Conservation (phyloP, 2,888 invertebrate genomes). For the Galerucella calmariensis region DNA sequence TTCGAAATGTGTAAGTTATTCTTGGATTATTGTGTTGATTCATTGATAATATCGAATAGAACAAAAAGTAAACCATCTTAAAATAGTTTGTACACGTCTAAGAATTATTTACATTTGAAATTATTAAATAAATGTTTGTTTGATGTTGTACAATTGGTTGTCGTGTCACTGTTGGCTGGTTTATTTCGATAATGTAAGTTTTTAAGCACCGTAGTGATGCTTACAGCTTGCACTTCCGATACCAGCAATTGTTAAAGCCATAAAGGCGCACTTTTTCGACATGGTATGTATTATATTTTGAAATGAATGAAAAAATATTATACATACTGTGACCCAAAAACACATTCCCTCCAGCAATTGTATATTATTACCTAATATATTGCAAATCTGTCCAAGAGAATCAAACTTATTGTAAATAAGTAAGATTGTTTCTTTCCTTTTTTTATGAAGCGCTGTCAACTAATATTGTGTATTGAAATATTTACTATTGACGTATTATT, state of each 20-base stretch:
- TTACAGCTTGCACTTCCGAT: conserved; percentile 62
- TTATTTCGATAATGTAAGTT: conserved; percentile 54
- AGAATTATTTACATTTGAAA: not conserved
- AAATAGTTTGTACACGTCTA: not conserved
- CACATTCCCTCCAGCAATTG: conserved; percentile 66
- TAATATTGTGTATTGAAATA: conserved; percentile 59
- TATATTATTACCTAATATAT: conserved; percentile 61
- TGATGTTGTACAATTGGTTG: not conserved
- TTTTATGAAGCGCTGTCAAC: conserved; percentile 61
- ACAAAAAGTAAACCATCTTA: too few species aligned
- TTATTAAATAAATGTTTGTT: conserved; percentile 5
- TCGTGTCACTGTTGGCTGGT: conserved; percentile 44
- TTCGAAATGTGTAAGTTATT: not conserved
- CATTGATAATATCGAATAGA: not conserved
- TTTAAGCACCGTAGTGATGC: conserved; percentile 60
- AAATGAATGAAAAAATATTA: conserved; percentile 20
- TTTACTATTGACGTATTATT: conserved; percentile 59
- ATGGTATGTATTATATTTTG: conserved; percentile 45
- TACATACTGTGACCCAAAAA: conserved; percentile 55
- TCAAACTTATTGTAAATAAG: conserved; percentile 66
- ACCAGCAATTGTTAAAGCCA: conserved; percentile 58
- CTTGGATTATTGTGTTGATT: not conserved
- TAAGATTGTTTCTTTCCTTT: conserved; percentile 60
- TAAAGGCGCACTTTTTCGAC: conserved; percentile 57
- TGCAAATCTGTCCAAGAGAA: conserved; percentile 66